Conservation (phyloP, 2,888 invertebrate genomes). For the Ophion costatus region DNA sequence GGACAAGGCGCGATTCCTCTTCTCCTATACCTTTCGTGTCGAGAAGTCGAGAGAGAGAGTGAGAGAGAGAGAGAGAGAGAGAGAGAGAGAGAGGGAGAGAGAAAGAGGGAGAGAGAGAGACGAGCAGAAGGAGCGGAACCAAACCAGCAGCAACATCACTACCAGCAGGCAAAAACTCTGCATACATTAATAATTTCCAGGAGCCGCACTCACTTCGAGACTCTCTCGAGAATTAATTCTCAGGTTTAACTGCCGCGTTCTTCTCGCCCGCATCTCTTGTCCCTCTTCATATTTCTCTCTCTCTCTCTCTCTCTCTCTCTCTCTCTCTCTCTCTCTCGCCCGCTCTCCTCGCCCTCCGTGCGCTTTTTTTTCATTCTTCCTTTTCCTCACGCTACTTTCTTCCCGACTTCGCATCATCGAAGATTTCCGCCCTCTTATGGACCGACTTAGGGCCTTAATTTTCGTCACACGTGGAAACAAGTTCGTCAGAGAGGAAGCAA, state of each 20-base stretch:
- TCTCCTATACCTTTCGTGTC: conserved; percentile 33
- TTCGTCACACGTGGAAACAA: conserved; percentile 39
- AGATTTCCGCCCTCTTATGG: conserved; percentile 35
- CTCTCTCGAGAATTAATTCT: conserved; percentile 72
- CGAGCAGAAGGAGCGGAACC: conserved; percentile 71
- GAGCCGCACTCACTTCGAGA: conserved; percentile 70
- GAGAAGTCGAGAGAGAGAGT: conserved; percentile 16
- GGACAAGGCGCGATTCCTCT: conserved; percentile 56
- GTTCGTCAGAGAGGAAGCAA: conserved; percentile 1
- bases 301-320: conserved; percentile 22
- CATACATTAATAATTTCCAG: conserved; percentile 80
- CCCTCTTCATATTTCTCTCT: conserved; percentile 35
- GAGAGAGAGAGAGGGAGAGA: conserved; percentile 60
- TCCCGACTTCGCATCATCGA: conserved; percentile 59
- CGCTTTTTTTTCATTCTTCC: conserved; percentile 10
- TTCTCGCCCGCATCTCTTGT: conserved; percentile 26
- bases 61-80: conserved; percentile 24
- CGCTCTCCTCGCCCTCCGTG: neutral
- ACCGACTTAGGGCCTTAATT: conserved; percentile 20
- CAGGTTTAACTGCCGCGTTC: conserved; percentile 65
- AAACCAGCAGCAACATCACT: conserved; percentile 54
- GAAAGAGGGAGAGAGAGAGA: conserved; percentile 69
- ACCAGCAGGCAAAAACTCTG: conserved; percentile 77
- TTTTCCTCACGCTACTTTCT: conserved; percentile 51
- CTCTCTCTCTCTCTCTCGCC: neutral